Evolutionary conservation across 2,888 invertebrate species (phyloP), one percentile per base, ranked within the genome.

Genomic region (Xanthorhoe designata): DNA sequence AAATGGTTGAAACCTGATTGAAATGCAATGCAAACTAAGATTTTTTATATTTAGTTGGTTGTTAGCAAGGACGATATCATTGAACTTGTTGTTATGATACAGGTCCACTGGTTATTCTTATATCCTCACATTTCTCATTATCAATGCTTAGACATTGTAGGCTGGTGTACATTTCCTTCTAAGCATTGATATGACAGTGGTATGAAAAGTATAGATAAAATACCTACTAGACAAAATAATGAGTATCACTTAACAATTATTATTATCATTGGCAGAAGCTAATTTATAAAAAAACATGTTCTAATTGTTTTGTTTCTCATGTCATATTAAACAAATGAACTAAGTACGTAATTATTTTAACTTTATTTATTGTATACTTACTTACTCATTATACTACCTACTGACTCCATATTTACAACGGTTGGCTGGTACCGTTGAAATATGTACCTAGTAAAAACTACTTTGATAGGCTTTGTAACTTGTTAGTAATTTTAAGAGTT

Each of bases 401-500:
- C 8, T 17, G 51, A 56, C 51, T 65, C 15, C 42, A 69, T 53
- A 57, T 49, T 55, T 32, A 5, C 56, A 80, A 70, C 78, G 78
- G 83, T 72, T 63, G 89, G 89, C 88, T 88, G 89, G 88, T 68
- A 82, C 84, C 79, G 79, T 76, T 80, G 79, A 75, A 60, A 53
- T 70, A 54, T 59, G 54, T 49, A n/a, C n/a, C n/a, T n/a, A 55
- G 50, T 61, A 19, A 45, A 45, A 61, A 51, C 58, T 53, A 29
- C 64, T 70, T 61, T 77, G 76, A 79, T 76, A 75, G 69, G 72
- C 72, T 76, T 75, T 73, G 70, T 78, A 74, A 73, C 73, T 78
- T 81, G 78, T 82, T 78, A 75, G 66, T 63, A 56, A 65, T 69
- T 19, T 75, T 58, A 60, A 54, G 49, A 74, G 72, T 76, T 75